Percentiles rank a stretch among this genome's conserved stretches.
Evolutionary conservation across 2,113 vertebrate species (phyloP).

Genomic region (Laticauda laticaudata): DNA sequence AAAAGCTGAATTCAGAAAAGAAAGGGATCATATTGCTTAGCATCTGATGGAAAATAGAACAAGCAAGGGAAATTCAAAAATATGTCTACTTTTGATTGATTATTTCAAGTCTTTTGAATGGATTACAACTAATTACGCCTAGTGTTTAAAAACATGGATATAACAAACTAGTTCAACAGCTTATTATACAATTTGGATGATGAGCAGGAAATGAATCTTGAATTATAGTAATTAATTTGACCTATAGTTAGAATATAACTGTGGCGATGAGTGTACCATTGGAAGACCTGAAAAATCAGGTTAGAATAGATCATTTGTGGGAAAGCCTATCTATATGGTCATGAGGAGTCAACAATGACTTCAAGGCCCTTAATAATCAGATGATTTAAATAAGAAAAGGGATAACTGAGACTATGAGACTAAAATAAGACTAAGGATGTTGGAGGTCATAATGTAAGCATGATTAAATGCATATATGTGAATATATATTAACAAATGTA

Average conservation of each 20-base stretch:
- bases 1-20: not conserved
- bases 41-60: not conserved
- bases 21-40: not conserved
- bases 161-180: not conserved
- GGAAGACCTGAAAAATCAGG: not conserved
- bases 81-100: not conserved
- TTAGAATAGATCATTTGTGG: not conserved
- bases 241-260: not conserved
- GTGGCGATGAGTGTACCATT: not conserved
- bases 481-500: too few species aligned
- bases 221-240: not conserved
- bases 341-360: not conserved
- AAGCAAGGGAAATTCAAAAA: not conserved
- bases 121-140: not conserved
- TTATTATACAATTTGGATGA: not conserved
- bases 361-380: not conserved
- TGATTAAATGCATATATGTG: too few species aligned
- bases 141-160: not conserved
- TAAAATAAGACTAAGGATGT: too few species aligned
- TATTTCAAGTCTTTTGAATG: not conserved
- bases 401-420: not conserved
- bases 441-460: too few species aligned
- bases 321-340: not conserved
- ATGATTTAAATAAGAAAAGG: not conserved
- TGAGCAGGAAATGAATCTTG: not conserved